Base-by-base conservation (phyloP, 1,140 invertebrate genomes). In the Aphelenchoides avenae region DNA sequence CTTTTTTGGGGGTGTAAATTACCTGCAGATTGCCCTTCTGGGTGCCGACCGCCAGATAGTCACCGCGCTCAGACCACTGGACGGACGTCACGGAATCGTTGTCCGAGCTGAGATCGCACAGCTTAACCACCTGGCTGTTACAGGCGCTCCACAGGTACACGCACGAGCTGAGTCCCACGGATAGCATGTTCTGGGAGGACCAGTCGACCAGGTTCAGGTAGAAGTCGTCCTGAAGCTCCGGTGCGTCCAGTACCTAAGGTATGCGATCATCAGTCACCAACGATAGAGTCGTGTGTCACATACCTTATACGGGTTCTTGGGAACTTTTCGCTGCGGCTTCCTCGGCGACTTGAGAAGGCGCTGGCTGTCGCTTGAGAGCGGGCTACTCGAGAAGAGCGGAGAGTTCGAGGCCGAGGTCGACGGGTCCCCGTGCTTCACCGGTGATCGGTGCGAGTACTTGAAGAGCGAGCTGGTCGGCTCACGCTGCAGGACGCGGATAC, bases 61-160 rank as follows among this genome's bases (percentile, higher is more conserved):
- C 89, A 11, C 95, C 94, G 82, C 85, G 83, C 78, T 98, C 95
- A 73, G 92, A 91, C 95, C 95, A 99, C 11, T 94, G 89, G 9
- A 99, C 95, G 1, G 93, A 97, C 0, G 94, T 98, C 2, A 99
- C 92, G 15, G 88, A 87, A 78, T 98, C 96, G 18, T 54, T 86
- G 78, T 96, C 91, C 42, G 84, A 83, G 5, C 88, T 88, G 22
- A 98, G 80, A 81, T 99, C 95, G 81, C 95, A 99, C 6, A 99
- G 79, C 71, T 92, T 83, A 5, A 92, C 95, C 22, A 95, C 90
- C 83, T 98, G 92, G 77, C 91, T 95, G 58, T 92, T 98, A 75
- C 91, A 95, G 0, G 94, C 94, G 69, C 91, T 96, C 95, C 95
- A 99, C 36, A 99, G 79, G 80, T 99, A 99, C 1, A 99, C 95